Conservation (phyloP, 1,140 invertebrate species). For the Cyrtorhinus lividipennis region DNA sequence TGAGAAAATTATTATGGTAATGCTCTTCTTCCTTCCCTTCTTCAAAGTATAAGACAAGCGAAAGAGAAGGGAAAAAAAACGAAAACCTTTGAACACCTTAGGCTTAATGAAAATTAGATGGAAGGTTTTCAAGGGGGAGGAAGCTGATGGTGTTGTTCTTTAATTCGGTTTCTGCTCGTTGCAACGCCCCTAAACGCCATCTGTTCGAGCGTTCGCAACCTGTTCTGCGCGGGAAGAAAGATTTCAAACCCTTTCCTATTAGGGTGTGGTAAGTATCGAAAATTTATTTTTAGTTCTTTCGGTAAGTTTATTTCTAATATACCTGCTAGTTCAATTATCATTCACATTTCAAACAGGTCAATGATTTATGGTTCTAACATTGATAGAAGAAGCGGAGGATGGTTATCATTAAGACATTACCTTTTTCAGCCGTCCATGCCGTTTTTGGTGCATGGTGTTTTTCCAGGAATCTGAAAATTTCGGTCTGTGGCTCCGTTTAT, state of each 20-base stretch:
- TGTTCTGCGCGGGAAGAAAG: neutral
- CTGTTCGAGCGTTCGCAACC: neutral
- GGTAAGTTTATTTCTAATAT: too few species aligned
- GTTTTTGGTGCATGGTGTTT: too few species aligned
- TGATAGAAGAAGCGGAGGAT: too few species aligned
- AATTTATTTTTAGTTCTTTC: too few species aligned
- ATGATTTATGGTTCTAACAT: too few species aligned
- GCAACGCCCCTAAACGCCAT: neutral
- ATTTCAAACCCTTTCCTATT: neutral
- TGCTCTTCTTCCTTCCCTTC: neutral
- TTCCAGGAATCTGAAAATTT: too few species aligned
- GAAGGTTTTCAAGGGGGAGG: neutral
- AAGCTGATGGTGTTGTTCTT: constrained; percentile 2
- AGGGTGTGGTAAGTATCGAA: too few species aligned
- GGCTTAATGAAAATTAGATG: constrained; percentile 3
- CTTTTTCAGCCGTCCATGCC: too few species aligned
- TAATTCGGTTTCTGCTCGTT: neutral
- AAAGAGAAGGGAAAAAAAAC: neutral
- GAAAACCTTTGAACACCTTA: neutral
- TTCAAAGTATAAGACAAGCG: neutral
- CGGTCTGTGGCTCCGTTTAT: too few species aligned
- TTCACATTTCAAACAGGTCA: too few species aligned
- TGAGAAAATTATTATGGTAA: constrained; percentile 15
- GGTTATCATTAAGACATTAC: too few species aligned
- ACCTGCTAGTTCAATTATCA: too few species aligned